Base-by-base conservation (phyloP, 2,888 invertebrate genomes). In the Melipona bicolor region DNA sequence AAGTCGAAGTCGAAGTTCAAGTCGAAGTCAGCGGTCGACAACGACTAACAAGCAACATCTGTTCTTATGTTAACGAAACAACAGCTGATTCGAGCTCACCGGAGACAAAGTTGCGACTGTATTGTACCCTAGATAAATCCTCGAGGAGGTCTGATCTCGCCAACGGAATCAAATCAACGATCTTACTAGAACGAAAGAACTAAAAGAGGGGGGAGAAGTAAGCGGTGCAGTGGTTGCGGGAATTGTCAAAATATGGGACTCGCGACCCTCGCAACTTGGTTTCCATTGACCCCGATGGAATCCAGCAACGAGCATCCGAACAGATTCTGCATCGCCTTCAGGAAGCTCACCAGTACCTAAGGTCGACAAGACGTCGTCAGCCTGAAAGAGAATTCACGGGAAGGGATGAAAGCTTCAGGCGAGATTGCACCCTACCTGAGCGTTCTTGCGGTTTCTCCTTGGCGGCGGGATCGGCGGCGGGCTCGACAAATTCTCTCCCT, bases 381-480 rank as follows among this genome's bases (percentile, higher is more conserved):
- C 88, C 88, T 90, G 88, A 73, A 88, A 90, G 85, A 90, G 84
- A 77, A 76, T 76, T 83, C 59, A 84, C 81, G 70, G 67, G 67
- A 65, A 56, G 77, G 78, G 82, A 74, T 79, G 77, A 65, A 79
- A 84, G 77, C 77, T 82, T 93, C 90, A 94, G 90, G 90, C 92
- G 88, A 92, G 91, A 89, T 79, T 90, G 91, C 94, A 94, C 90
- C 94, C 92, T 94, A 94, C 94, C 94, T 94, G 94, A 90, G 91
- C 91, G 85, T 86, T 90, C 84, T 95, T 93, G 88, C 95, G 95
- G 87, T 96, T 95, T 90, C 95, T 94, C 87, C 96, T 91, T 0
- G 96, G 96, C 2, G 97, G 97, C 62, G 97, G 97, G 61, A 97
- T 96, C 3, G 95, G 96, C 90, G 94, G 95, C 5, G 96, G 96